Conservation (phyloP, 2,113 vertebrate genomes). For the Uropsilus gracilis region DNA sequence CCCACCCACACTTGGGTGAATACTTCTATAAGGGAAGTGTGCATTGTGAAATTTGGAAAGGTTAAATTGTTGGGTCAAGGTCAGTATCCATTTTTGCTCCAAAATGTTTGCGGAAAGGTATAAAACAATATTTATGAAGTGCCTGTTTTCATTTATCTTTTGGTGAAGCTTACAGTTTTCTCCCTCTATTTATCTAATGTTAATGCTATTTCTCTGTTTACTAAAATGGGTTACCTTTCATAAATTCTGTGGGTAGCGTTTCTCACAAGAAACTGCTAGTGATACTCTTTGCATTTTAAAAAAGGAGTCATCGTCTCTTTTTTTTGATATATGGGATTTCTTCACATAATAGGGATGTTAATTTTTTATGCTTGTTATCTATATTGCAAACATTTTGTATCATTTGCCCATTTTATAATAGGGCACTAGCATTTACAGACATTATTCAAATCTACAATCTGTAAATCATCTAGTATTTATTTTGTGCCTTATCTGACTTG, state of each 20-base stretch:
- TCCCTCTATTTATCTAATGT: not conserved
- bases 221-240: not conserved
- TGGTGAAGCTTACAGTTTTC: not conserved
- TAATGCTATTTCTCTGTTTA: not conserved
- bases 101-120: not conserved
- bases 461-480: not conserved
- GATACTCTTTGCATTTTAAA: not conserved
- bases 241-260: not conserved
- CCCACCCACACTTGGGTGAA: not conserved
- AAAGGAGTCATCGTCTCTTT: not conserved
- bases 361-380: not conserved
- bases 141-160: not conserved
- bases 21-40: not conserved
- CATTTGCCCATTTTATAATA: not conserved
- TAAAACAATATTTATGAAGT: not conserved
- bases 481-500: not conserved
- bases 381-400: not conserved
- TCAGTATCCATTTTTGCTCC: not conserved
- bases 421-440: not conserved
- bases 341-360: not conserved
- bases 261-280: not conserved
- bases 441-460: not conserved
- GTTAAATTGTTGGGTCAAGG: not conserved
- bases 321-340: not conserved
- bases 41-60: not conserved